Percentiles rank a stretch among this genome's conserved stretches.
These are phyloP conservation scores for Onchidella celtica DNA, from an alignment of 2,888 invertebrate species.

Conservation along the genomic window DNA sequence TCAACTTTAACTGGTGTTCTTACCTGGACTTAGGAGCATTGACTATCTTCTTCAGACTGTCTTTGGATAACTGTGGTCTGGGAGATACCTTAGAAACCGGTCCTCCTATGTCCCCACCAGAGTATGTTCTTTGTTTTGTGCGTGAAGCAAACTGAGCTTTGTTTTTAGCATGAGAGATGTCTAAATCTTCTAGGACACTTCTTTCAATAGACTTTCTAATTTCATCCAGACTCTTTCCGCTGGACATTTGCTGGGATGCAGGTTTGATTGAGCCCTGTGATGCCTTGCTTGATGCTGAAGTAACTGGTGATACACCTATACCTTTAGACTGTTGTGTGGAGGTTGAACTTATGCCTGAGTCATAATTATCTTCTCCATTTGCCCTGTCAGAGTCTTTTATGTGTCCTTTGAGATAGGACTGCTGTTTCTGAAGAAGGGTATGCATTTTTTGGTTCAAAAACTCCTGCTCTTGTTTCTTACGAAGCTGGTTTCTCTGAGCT, in stretches of 20 bases:
- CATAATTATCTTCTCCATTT: background rate
- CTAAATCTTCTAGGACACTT: background rate
- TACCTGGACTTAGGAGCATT: slow-evolving; percentile 69
- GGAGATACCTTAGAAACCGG: background rate
- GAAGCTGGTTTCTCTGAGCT: background rate
- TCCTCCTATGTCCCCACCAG: background rate
- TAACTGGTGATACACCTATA: background rate
- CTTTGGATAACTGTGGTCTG: slow-evolving; percentile 48
- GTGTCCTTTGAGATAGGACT: slow-evolving; percentile 19
- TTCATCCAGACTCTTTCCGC: background rate
- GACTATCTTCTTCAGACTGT: slow-evolving; percentile 68
- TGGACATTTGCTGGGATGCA: background rate
- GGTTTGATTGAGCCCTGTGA: background rate
- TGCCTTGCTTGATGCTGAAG: background rate
- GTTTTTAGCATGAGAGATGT: background rate
- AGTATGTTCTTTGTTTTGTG: background rate
- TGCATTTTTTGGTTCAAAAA: slow-evolving; percentile 24
- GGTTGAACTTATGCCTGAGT: background rate
- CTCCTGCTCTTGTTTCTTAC: slow-evolving; percentile 24
- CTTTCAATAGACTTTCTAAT: slow-evolving; percentile 27
- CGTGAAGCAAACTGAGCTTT: background rate
- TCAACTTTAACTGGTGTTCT: too few species aligned
- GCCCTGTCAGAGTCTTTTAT: background rate
- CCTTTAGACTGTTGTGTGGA: background rate
- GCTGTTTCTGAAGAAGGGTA: slow-evolving; percentile 4